Conservation (phyloP, 1,140 invertebrate species). For the Trachymyrmex septentrionalis region DNA sequence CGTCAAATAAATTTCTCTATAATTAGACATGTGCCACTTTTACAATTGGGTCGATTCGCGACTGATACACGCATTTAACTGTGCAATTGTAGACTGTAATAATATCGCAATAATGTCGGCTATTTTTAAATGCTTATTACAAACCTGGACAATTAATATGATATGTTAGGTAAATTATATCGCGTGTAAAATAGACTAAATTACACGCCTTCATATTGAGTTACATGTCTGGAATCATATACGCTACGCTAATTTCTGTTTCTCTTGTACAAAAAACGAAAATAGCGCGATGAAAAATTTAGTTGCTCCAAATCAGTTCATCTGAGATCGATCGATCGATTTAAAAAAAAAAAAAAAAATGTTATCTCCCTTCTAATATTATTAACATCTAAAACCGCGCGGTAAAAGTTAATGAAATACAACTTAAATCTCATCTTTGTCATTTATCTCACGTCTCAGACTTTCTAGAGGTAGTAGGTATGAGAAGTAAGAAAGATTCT, state of each 20-base stretch:
- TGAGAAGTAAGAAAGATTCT: neutral
- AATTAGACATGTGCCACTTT: constrained; percentile 73
- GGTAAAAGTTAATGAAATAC: constrained; percentile 29
- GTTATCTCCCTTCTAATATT: neutral
- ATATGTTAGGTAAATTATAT: neutral
- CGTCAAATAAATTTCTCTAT: constrained; percentile 78
- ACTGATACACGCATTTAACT: neutral
- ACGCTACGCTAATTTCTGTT: neutral
- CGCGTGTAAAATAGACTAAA: neutral
- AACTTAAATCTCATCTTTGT: constrained; percentile 46
- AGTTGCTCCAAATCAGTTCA: neutral
- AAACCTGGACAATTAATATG: constrained; percentile 10
- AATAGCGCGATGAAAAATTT: neutral
- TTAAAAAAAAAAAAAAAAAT: neutral
- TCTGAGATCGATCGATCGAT: neutral
- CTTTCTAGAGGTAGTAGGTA: neutral
- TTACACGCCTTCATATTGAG: neutral
- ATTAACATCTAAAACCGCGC: constrained; percentile 25
- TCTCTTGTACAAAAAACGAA: neutral
- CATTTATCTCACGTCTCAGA: constrained; percentile 28
- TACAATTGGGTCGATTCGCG: constrained; percentile 27
- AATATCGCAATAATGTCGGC: neutral
- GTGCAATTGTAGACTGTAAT: neutral
- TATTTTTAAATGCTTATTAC: neutral
- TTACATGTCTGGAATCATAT: neutral